A percentile compares a stretch with the other conserved stretches of the same genome.
Conservation (phyloP, 2,797 vertebrate genomes). For the Allochrocebus solatus region DNA sequence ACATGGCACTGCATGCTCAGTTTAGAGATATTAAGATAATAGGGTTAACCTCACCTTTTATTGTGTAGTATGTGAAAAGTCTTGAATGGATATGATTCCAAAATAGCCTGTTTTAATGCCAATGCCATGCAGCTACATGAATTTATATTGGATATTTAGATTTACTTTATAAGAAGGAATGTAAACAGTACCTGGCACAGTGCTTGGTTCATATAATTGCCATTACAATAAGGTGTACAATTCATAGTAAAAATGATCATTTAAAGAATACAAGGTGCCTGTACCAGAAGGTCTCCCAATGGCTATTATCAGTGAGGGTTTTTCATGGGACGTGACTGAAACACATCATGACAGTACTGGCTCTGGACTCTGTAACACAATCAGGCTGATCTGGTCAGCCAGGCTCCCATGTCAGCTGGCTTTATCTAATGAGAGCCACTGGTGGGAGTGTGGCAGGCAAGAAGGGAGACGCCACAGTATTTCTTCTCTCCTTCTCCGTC, state of each 20-base stretch:
- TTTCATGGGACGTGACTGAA: neutral
- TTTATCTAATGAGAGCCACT: neutral
- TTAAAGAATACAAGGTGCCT: neutral
- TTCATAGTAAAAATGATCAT: neutral
- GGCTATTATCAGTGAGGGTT: neutral
- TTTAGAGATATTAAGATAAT: conserved; percentile 46
- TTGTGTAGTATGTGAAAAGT: neutral
- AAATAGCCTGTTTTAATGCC: neutral
- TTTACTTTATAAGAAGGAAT: neutral
- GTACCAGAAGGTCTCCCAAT: neutral
- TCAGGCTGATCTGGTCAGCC: neutral
- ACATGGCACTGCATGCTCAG: neutral
- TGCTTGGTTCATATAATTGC: neutral
- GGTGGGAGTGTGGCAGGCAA: neutral
- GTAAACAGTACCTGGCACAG: neutral
- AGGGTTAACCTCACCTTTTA: neutral
- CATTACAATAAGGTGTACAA: neutral
- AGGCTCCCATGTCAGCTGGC: neutral
- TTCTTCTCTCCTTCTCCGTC: neutral
- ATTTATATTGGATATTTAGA: neutral
- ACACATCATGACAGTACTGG: neutral
- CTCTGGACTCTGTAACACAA: neutral
- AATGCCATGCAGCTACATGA: neutral
- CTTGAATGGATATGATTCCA: conserved; percentile 18
- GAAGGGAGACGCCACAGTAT: neutral